A percentile compares a stretch with the other conserved stretches of the same genome.
These are phyloP conservation scores for Pseudocheirus occidentalis DNA, from an alignment of 2,797 vertebrate species.

Conservation along the genomic window DNA sequence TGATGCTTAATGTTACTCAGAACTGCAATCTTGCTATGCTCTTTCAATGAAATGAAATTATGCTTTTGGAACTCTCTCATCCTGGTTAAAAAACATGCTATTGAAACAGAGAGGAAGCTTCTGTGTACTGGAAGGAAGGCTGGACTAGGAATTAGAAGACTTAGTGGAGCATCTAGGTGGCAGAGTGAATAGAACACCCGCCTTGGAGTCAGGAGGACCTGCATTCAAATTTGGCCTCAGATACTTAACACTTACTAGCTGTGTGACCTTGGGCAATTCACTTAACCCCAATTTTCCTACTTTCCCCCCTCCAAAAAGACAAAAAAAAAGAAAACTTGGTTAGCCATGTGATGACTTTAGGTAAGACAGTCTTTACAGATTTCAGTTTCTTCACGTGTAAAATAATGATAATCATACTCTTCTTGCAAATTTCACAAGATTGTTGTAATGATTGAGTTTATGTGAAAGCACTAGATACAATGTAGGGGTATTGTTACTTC, in stretches of 20 bases:
- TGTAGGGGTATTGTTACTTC: not conserved
- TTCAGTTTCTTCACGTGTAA: not conserved
- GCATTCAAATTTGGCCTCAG: too few relatives aligned
- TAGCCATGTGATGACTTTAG: not conserved
- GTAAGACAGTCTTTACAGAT: not conserved
- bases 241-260: too few relatives aligned
- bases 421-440: not conserved
- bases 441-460: not conserved
- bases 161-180: too few relatives aligned
- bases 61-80: not conserved
- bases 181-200: too few relatives aligned
- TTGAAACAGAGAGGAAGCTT: not conserved
- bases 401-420: not conserved
- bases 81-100: not conserved
- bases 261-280: too few relatives aligned
- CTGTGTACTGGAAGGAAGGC: not conserved
- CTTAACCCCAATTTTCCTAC: too few relatives aligned
- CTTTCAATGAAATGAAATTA: not conserved
- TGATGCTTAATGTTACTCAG: not conserved
- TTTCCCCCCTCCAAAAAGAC: too few relatives aligned
- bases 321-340: not conserved
- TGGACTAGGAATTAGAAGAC: not conserved
- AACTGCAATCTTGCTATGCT: not conserved
- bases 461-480: not conserved
- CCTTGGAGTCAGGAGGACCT: too few relatives aligned